phyloP scores from a whole-genome alignment of 2,888 invertebrate genomes.

The Podotricha telesiphe region DNA sequence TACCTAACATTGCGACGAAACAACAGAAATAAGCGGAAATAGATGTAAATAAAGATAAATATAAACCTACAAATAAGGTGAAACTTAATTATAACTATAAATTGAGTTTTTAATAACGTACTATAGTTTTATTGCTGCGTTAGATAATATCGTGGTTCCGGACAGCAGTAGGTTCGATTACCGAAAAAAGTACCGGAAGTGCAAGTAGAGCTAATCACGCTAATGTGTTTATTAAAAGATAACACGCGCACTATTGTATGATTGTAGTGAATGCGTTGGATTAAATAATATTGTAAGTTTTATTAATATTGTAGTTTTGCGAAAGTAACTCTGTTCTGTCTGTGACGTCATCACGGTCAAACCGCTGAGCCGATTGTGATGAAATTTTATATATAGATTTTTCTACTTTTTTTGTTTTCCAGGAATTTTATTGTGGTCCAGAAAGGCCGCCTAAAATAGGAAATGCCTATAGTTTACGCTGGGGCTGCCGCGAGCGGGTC shows the following conservation, averaged over 20 bases:
- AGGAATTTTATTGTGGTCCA: too few relatives aligned
- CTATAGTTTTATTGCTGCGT: conserved; percentile 15
- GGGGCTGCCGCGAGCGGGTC: too few relatives aligned
- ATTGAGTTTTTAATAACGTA: conserved; percentile 22
- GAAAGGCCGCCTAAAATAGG: too few relatives aligned
- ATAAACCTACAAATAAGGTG: conserved; percentile 14
- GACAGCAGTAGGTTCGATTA: conserved; percentile 53
- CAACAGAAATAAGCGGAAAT: not conserved
- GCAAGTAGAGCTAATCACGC: conserved; percentile 58
- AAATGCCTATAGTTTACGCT: too few relatives aligned
- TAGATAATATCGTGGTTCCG: conserved; percentile 19
- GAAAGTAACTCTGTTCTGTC: too few relatives aligned
- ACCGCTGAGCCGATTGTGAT: too few relatives aligned
- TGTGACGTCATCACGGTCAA: too few relatives aligned
- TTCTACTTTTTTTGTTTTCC: too few relatives aligned
- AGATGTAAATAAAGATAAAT: conserved; percentile 4
- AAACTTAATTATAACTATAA: conserved; percentile 21
- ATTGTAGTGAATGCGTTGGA: not conserved
- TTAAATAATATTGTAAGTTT: too few relatives aligned
- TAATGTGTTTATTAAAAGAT: conserved; percentile 66
- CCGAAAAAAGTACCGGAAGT: conserved; percentile 55
- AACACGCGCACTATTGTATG: conserved; percentile 55
- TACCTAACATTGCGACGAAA: too few relatives aligned
- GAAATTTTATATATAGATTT: too few relatives aligned
- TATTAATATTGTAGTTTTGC: too few relatives aligned